These are phyloP conservation scores for Propithecus coquereli DNA, from an alignment of 2,113 vertebrate genomes.

Conservation along the genomic window DNA sequence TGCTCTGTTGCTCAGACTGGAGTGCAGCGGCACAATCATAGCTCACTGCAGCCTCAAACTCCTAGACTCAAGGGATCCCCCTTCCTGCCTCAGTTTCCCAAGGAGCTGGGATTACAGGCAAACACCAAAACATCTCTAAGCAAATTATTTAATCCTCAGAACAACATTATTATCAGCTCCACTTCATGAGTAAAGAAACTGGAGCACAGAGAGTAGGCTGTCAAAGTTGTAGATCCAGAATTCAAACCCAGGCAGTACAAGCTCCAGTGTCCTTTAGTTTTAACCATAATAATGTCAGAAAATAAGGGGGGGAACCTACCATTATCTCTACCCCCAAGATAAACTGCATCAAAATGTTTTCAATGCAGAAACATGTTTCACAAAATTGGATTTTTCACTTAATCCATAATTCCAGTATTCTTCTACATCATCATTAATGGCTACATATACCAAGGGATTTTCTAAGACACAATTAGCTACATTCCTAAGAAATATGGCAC, in stretches of 20 bases:
- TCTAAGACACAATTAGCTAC: not conserved
- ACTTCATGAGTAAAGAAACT: not conserved
- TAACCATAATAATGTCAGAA: not conserved
- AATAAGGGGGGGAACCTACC: not conserved
- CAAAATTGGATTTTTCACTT: constrained; percentile 15
- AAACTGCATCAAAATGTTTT: not conserved
- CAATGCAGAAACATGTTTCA: not conserved
- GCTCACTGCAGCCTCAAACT: no score
- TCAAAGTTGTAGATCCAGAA: not conserved
- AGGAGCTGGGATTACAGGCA: no score
- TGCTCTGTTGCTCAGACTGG: no score
- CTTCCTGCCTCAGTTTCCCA: no score
- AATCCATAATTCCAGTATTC: not conserved
- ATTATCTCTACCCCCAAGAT: not conserved
- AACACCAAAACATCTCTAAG: not conserved
- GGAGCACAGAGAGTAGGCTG: not conserved
- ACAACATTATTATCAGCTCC: not conserved
- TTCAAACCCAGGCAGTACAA: not conserved
- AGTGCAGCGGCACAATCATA: no score
- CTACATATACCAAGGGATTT: not conserved
- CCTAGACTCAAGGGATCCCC: no score
- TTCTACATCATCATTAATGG: not conserved
- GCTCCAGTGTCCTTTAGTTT: not conserved
- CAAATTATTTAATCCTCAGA: not conserved
- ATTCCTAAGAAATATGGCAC: not conserved